phyloP scores from a whole-genome alignment of 2,888 invertebrate species.

The Leptinotarsa juncta region DNA sequence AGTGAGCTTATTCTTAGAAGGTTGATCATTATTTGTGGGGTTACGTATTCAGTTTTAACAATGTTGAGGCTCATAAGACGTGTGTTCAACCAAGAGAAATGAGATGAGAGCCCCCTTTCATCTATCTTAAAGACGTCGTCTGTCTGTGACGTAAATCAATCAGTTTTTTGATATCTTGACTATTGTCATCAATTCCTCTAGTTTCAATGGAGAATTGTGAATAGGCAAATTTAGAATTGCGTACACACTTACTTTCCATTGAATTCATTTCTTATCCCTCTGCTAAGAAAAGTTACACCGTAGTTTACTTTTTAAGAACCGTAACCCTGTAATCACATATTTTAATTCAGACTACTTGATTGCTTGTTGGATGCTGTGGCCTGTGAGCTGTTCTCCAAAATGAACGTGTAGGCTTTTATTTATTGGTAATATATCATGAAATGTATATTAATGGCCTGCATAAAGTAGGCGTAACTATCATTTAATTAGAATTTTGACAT shows the following conservation, averaged over 20 bases:
- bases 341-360: conserved; percentile 18
- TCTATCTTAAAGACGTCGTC: no score
- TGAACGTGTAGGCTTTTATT: conserved; percentile 36
- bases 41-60: no score
- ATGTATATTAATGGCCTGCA: conserved; percentile 41
- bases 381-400: conserved; percentile 26
- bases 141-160: no score
- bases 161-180: no score
- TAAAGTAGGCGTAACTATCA: conserved; percentile 42
- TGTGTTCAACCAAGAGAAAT: no score
- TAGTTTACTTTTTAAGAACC: not conserved
- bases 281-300: not conserved
- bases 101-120: no score
- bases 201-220: no score
- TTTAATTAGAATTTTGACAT: conserved; percentile 45
- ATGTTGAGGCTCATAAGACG: no score
- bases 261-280: not conserved
- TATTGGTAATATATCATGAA: conserved; percentile 37
- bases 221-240: no score
- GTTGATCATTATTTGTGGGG: no score
- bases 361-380: conserved; percentile 24
- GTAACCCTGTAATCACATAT: conserved; percentile 18
- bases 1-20: no score
- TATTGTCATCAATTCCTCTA: no score
- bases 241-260: not conserved